Percentiles rank a stretch among this genome's conserved stretches.
These are phyloP conservation scores for Parauchenoglanis ngamensis DNA, from an alignment of 2,797 vertebrate species.

Conservation along the genomic window DNA sequence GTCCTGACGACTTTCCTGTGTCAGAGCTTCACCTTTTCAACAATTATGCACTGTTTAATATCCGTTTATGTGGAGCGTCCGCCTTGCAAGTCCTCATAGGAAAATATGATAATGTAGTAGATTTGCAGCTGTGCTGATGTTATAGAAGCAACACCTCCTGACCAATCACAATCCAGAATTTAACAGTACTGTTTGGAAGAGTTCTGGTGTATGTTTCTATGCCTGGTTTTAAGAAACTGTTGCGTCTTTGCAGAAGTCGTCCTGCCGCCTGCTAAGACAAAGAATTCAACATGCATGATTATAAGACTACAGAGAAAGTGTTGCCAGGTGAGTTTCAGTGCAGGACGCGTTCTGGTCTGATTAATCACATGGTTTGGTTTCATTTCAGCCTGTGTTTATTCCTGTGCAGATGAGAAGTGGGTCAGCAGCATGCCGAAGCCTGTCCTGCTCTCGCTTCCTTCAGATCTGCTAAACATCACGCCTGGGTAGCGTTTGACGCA, in stretches of 20 bases:
- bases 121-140: neutral
- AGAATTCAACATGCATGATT: slow-evolving; percentile 3
- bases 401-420: slow-evolving; percentile 29
- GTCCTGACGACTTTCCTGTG: neutral
- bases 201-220: neutral
- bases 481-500: slow-evolving; percentile 11
- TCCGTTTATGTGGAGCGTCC: neutral
- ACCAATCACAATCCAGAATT: neutral
- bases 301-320: neutral
- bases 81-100: too few species aligned
- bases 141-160: neutral
- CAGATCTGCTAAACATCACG: neutral
- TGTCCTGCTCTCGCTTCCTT: neutral
- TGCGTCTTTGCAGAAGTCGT: neutral
- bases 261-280: neutral
- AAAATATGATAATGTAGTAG: too few species aligned
- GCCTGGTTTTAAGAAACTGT: neutral
- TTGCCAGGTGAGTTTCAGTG: slow-evolving; percentile 8
- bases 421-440: neutral
- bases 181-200: neutral
- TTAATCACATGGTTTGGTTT: neutral
- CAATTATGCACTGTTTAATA: neutral
- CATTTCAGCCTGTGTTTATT: neutral
- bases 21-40: neutral
- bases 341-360: neutral